Percentiles rank a stretch among this genome's conserved stretches.
Evolutionary conservation across 2,113 vertebrate genomes (phyloP).

Genomic region (Pterophyllum scalare): DNA sequence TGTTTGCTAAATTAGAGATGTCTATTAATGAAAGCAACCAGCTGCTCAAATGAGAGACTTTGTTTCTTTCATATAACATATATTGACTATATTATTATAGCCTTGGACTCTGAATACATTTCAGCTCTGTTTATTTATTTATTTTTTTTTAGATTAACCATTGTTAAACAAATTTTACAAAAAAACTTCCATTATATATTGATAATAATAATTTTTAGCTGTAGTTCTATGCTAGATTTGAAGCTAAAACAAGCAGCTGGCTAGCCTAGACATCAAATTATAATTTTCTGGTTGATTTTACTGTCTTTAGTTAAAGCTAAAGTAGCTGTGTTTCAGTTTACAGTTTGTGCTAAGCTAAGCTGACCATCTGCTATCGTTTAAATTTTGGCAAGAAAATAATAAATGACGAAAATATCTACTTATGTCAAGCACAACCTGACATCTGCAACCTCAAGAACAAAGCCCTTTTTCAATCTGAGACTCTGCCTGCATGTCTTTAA

Average conservation of each 20-base stretch:
- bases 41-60: background rate
- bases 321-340: constrained; percentile 2
- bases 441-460: background rate
- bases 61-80: background rate
- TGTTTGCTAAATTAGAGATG: background rate
- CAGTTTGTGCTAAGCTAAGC: background rate
- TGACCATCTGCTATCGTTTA: background rate
- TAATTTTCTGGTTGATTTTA: background rate
- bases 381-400: background rate
- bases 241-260: background rate
- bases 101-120: background rate
- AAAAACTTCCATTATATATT: too few relatives aligned
- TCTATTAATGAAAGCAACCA: background rate
- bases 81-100: background rate
- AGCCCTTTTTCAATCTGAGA: background rate
- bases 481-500: background rate
- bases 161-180: too few relatives aligned
- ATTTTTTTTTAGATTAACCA: too few relatives aligned
- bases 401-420: background rate
- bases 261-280: background rate
- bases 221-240: background rate
- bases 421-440: too few relatives aligned
- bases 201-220: background rate
- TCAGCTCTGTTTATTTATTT: too few relatives aligned
- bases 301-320: background rate